These are phyloP conservation scores for Cyanistes caeruleus DNA, from an alignment of 2,113 vertebrate genomes.

Conservation along the genomic window DNA sequence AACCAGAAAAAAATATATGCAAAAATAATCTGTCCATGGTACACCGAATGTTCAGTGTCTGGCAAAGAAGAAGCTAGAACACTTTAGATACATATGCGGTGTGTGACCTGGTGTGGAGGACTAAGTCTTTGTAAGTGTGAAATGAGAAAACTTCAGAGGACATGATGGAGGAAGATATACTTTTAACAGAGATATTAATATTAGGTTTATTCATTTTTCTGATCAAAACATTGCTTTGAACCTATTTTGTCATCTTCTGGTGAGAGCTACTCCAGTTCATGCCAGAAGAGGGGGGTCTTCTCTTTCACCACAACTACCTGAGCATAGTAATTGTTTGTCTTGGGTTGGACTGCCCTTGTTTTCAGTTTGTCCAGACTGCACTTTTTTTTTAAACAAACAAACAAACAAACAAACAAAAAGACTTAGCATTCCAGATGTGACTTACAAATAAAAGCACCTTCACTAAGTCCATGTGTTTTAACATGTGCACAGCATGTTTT, in stretches of 20 bases:
- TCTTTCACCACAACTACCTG: not conserved
- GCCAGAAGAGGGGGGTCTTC: conserved; percentile 52
- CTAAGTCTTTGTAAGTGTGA: not conserved
- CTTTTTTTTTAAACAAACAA: too few species aligned
- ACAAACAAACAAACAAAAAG: not conserved
- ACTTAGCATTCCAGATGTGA: not conserved
- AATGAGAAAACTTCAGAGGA: not conserved
- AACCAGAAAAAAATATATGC: not conserved
- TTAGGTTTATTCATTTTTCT: not conserved
- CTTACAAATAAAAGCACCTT: not conserved
- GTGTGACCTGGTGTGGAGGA: not conserved
- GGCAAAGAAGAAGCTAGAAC: not conserved
- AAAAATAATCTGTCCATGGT: not conserved
- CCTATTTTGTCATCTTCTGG: not conserved
- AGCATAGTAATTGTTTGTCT: not conserved
- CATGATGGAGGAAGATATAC: not conserved
- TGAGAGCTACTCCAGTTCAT: conserved; percentile 49
- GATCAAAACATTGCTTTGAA: not conserved
- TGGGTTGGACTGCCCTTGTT: not conserved
- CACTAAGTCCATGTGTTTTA: not conserved
- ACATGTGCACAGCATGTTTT: not conserved
- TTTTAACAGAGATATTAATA: not conserved
- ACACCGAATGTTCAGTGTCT: not conserved
- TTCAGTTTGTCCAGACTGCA: not conserved
- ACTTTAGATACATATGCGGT: not conserved